These are phyloP conservation scores for Neogobius melanostomus DNA, from an alignment of 2,113 vertebrate species.

Conservation along the genomic window DNA sequence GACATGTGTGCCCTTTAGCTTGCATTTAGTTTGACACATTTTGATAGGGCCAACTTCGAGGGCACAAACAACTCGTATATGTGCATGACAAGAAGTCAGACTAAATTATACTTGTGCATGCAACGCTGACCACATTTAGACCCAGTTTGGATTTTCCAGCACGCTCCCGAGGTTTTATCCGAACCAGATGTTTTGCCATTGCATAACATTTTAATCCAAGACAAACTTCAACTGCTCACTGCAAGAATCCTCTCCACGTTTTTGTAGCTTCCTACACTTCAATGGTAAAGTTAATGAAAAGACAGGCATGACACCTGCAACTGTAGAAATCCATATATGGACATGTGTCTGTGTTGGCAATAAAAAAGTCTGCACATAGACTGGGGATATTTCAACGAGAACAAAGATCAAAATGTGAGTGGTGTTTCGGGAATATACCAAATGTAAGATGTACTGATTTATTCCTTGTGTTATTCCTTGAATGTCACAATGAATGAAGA, in stretches of 20 bases:
- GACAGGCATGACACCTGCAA: neutral
- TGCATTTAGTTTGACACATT: slow-evolving; percentile 16
- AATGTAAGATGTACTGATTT: too few relatives aligned
- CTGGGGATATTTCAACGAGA: slow-evolving; percentile 9
- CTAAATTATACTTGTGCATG: slow-evolving; percentile 67
- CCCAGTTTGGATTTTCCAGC: slow-evolving; percentile 43
- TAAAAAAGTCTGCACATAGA: slow-evolving; percentile 9
- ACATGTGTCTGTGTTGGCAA: neutral
- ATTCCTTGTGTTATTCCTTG: too few relatives aligned
- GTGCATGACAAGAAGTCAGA: slow-evolving; percentile 45
- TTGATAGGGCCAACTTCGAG: slow-evolving; percentile 27
- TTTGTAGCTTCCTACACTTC: slow-evolving; percentile 16
- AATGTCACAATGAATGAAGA: neutral
- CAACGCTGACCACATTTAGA: slow-evolving; percentile 59
- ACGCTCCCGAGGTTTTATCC: slow-evolving; percentile 58
- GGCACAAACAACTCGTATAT: slow-evolving; percentile 48
- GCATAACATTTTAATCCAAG: slow-evolving; percentile 66
- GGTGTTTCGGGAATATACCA: too few relatives aligned
- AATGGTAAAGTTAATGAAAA: slow-evolving; percentile 26
- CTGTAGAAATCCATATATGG: neutral
- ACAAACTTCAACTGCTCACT: slow-evolving; percentile 44
- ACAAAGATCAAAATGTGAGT: neutral
- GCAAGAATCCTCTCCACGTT: slow-evolving; percentile 1
- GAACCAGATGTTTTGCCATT: slow-evolving; percentile 71
- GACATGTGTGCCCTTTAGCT: slow-evolving; percentile 21